A percentile compares a stretch with the other conserved stretches of the same genome.
phyloP scores from a whole-genome alignment of 2,797 vertebrate species.

The Chelon auratus region DNA sequence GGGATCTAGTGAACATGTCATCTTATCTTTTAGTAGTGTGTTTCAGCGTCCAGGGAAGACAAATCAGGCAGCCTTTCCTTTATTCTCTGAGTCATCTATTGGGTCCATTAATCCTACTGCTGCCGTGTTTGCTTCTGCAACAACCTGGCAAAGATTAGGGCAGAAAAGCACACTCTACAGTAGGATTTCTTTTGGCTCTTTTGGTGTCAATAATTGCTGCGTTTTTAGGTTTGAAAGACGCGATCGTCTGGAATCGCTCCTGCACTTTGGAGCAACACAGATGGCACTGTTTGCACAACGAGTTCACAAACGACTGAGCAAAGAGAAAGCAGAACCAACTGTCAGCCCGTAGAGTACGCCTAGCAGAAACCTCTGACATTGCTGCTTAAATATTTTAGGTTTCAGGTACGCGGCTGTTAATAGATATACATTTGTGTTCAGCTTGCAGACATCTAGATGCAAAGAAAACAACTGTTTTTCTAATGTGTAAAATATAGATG shows the following conservation, averaged over 20 bases:
- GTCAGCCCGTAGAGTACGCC: not conserved
- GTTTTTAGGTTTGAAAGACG: too few species aligned
- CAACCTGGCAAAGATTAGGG: too few species aligned
- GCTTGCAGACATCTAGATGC: not conserved
- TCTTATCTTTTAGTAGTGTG: conserved; percentile 11
- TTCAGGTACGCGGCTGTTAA: conserved; percentile 5
- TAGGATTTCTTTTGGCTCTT: too few species aligned
- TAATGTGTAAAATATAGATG: too few species aligned
- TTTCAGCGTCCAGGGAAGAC: conserved; percentile 22
- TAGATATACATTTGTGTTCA: not conserved
- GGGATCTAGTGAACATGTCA: not conserved
- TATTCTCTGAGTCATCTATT: too few species aligned
- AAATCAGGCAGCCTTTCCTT: not conserved
- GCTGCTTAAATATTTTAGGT: not conserved
- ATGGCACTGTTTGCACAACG: conserved; percentile 24
- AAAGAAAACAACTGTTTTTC: not conserved
- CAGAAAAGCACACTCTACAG: too few species aligned
- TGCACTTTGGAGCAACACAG: conserved; percentile 19
- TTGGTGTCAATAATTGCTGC: too few species aligned
- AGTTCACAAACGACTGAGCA: conserved; percentile 7
- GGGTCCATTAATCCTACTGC: too few species aligned
- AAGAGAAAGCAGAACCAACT: conserved; percentile 5
- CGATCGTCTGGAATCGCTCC: not conserved
- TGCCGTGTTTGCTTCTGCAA: too few species aligned
- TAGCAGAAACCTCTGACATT: conserved; percentile 3